Evolutionary conservation across 1,140 invertebrate species (phyloP).

Genomic region (Papilio dardanus): DNA sequence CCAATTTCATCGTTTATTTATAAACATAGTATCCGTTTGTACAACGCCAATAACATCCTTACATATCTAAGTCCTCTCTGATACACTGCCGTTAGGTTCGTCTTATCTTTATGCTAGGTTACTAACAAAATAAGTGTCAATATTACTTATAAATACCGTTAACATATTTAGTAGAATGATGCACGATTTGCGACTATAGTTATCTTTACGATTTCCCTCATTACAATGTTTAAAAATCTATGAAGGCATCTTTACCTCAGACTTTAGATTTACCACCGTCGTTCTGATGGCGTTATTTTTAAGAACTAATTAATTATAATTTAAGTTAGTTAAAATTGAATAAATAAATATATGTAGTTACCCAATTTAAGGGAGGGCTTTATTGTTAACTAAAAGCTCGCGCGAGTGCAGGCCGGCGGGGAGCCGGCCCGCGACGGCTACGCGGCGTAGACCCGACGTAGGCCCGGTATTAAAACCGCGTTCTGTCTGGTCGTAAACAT

Average conservation of each 20-base stretch:
- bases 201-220: slow-evolving; percentile 71
- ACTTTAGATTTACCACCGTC: slow-evolving; percentile 81
- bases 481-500: slow-evolving; percentile 38
- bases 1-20: slow-evolving; percentile 77
- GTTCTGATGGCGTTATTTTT: slow-evolving; percentile 72
- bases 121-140: slow-evolving; percentile 81
- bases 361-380: slow-evolving; percentile 58
- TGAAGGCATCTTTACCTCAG: slow-evolving; percentile 82
- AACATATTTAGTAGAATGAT: slow-evolving; percentile 77
- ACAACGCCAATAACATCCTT: slow-evolving; percentile 80
- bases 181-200: slow-evolving; percentile 72
- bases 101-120: slow-evolving; percentile 73
- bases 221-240: slow-evolving; percentile 80
- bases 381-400: slow-evolving; percentile 23
- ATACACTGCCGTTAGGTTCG: slow-evolving; percentile 75
- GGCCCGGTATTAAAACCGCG: slow-evolving; percentile 15
- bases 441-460: not conserved
- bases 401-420: not conserved
- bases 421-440: not conserved
- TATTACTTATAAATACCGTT: slow-evolving; percentile 76
- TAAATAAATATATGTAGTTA: slow-evolving; percentile 77
- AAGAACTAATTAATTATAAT: slow-evolving; percentile 73
- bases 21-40: slow-evolving; percentile 81
- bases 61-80: slow-evolving; percentile 70
- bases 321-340: slow-evolving; percentile 72